Evolutionary conservation across 2,113 vertebrate genomes (phyloP), one percentile per base, ranked within the genome.

Genomic region (Leuciscus idus): DNA sequence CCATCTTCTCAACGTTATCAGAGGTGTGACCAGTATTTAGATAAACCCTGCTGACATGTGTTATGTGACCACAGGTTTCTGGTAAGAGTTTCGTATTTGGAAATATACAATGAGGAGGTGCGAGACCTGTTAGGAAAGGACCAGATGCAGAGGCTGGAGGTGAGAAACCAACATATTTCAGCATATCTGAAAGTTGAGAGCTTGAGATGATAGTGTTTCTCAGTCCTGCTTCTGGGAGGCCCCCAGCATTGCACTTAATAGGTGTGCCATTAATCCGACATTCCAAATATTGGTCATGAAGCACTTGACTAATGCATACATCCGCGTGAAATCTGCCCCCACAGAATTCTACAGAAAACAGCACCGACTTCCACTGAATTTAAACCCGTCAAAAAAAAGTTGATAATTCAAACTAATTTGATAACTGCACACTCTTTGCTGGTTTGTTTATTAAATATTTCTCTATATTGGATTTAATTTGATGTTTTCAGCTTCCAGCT

Each of bases 21-120:
- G n/a, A 13, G 10, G 6, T 0, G 30, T 64, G n/a, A 12, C 28
- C 19, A 43, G 6, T 66, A 30, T 73, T 64, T 30, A 70, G 36
- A 26, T 17, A 23, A 64, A 62, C 8, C 76, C 6, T 33, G 21
- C 11, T 13, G 8, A 75, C 7, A 2, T 82, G 43, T 52, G 33
- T 78, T 84, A 6, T 82, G 13, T 62, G 39, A 86, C 89, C 30
- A 28, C 92, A 99, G 98, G 92, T 99, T 99, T 94, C 94, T 99
- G 89, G 98, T 99, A 87, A 95, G 98, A 89, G 98, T 99, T 46
- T 99, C 98, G 9, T 99, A 99, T 88, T 92, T 99, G 92, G 98
- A 99, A 92, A 99, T 99, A 89, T 99, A 99, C 93, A 99, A 99
- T 66, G 98, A 99, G 88, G 98, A 99, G 92, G 97, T 99, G 48